A percentile compares a stretch with the other conserved stretches of the same genome.
phyloP scores from a whole-genome alignment of 2,888 invertebrate species.

The Ditula angustiorana region DNA sequence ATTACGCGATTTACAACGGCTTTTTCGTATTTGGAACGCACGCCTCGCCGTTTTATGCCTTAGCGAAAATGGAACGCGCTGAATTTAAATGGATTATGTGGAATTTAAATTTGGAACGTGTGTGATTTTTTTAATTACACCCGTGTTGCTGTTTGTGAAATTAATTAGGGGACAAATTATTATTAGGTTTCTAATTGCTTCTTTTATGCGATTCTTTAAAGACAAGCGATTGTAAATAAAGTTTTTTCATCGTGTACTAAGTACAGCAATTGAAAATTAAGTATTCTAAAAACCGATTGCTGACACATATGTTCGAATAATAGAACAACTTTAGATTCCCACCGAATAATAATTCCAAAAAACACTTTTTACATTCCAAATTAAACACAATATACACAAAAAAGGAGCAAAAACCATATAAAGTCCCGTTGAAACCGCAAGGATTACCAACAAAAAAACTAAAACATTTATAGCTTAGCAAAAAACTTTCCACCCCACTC shows the following conservation, averaged over 20 bases:
- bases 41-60: conserved; percentile 71
- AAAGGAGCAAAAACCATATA: neutral
- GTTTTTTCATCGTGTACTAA: too few species aligned
- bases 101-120: conserved; percentile 67
- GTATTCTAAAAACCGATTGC: too few species aligned
- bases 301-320: too few species aligned
- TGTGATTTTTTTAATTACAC: conserved; percentile 61
- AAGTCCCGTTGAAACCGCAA: conserved; percentile 12
- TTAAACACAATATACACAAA: neutral
- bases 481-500: conserved; percentile 72
- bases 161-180: neutral
- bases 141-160: conserved; percentile 11
- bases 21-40: conserved; percentile 79
- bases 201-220: too few species aligned
- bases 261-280: too few species aligned
- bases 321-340: too few species aligned
- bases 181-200: neutral
- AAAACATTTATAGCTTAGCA: conserved; percentile 69
- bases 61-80: conserved; percentile 60
- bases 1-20: conserved; percentile 81
- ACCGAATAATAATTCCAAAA: too few species aligned
- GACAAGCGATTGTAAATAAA: too few species aligned
- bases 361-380: too few species aligned
- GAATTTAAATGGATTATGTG: conserved; percentile 75
- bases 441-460: conserved; percentile 52